Evolutionary conservation across 64 coral and sea anemone genomes (phyloP), one percentile per base, ranked within the genome.

Genomic region (Stichodactyla mertensii): DNA sequence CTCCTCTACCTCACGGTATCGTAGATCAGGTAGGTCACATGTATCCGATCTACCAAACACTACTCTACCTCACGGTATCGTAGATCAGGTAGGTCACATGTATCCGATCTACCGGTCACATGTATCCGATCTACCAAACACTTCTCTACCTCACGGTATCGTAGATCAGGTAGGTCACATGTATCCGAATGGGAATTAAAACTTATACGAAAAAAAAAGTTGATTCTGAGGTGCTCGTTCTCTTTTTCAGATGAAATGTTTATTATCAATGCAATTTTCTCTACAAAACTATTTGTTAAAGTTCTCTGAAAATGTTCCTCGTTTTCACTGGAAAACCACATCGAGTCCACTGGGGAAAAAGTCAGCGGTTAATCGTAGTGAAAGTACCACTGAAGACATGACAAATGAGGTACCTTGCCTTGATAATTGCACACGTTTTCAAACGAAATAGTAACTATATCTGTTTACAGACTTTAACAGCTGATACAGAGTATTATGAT

Each of bases 161-260:
- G 56, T 45, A 45, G 36, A 45, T 2, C 36, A 45, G 36, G 56
- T 58, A 58, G 14, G 56, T 58, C 56, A 11, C 56, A 4, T 58
- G 36, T 45, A 45, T 45, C 36, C 36, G 1, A 45, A 45, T 45
- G 36, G 36, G 36, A 45, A 45, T 45, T 45, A 45, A 45, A 45
- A 45, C 36, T 45, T 45, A 45, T 45, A 45, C 36, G 36, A 45
- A 45, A 45, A 45, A 45, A 45, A 45, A 45, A 45, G 36, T 45
- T 45, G 36, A 45, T 4, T 45, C 36, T 45, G 36, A 45, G 62
- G 59, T 61, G 59, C 59, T 61, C 18, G 11, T 15, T 66, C 36
- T 66, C 5, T n/a, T 22, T 74, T 74, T 5, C 66, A 74, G 69
- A 74, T 74, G 69, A 27, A 74, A 74, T 74, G 69, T 74, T 74